Conservation (phyloP, 30 jellyfish, hydroid and myxozoan genomes). For the Cassiopea xamachana region DNA sequence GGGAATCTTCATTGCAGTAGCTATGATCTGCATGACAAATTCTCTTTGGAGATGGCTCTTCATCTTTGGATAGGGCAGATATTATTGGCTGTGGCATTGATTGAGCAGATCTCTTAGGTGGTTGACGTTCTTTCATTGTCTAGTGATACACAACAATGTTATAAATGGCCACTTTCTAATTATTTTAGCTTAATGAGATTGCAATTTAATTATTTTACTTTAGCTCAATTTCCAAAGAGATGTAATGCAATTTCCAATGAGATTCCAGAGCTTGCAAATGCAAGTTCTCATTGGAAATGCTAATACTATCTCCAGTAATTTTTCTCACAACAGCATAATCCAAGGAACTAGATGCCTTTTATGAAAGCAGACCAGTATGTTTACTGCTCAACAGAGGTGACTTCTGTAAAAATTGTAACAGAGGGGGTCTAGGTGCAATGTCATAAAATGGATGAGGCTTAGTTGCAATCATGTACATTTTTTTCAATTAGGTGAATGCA, state of each 20-base stretch:
- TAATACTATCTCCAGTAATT: not conserved
- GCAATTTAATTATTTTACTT: too few species aligned
- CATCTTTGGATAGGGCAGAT: not conserved
- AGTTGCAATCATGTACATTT: not conserved
- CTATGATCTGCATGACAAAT: not conserved
- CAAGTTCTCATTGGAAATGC: not conserved
- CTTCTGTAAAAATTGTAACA: not conserved
- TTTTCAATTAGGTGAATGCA: not conserved
- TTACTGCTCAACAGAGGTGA: not conserved
- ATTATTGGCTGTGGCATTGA: not conserved
- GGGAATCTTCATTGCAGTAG: slow-evolving; percentile 1
- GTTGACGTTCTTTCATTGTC: not conserved
- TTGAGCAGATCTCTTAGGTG: not conserved
- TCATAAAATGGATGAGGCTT: not conserved
- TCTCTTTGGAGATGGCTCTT: not conserved
- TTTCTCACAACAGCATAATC: not conserved
- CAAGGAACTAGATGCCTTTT: not conserved
- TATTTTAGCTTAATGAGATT: not conserved
- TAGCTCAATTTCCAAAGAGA: not conserved
- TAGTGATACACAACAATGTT: not conserved
- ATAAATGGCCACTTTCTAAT: not conserved
- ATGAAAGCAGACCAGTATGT: not conserved
- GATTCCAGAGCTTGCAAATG: not conserved
- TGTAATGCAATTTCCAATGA: not conserved
- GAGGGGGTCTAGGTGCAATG: not conserved